These are phyloP conservation scores for Rallus limicola DNA, from an alignment of 2,113 vertebrate species.

Conservation along the genomic window DNA sequence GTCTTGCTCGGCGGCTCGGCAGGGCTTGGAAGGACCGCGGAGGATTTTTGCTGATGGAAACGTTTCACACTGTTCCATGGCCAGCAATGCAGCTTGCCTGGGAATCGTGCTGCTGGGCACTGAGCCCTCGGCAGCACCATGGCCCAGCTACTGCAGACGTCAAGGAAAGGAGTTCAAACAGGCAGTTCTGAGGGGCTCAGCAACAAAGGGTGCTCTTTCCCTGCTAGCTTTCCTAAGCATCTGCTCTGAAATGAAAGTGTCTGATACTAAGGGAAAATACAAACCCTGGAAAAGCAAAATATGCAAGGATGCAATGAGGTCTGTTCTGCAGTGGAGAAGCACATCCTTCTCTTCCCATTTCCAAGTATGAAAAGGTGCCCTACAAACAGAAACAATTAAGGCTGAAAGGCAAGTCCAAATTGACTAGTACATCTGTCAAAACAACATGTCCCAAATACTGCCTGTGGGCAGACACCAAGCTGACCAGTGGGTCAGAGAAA, in stretches of 20 bases:
- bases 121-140: background rate
- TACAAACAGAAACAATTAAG: background rate
- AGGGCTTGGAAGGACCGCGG: background rate
- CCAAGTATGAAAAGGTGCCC: background rate
- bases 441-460: background rate
- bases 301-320: background rate
- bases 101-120: background rate
- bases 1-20: background rate
- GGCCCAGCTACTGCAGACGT: rapidly evolving
- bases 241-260: background rate
- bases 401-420: background rate
- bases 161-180: background rate
- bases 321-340: background rate
- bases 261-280: background rate
- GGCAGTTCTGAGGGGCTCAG: background rate
- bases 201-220: background rate
- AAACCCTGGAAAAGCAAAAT: background rate
- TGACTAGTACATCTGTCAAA: background rate
- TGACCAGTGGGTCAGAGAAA: background rate
- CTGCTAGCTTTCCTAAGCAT: background rate
- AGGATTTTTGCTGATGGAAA: background rate
- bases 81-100: background rate
- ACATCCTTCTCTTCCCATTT: background rate
- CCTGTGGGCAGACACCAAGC: background rate
- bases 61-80: rapidly evolving